These are phyloP conservation scores for Philaethria dido DNA, from an alignment of 2,888 invertebrate species.

Conservation along the genomic window DNA sequence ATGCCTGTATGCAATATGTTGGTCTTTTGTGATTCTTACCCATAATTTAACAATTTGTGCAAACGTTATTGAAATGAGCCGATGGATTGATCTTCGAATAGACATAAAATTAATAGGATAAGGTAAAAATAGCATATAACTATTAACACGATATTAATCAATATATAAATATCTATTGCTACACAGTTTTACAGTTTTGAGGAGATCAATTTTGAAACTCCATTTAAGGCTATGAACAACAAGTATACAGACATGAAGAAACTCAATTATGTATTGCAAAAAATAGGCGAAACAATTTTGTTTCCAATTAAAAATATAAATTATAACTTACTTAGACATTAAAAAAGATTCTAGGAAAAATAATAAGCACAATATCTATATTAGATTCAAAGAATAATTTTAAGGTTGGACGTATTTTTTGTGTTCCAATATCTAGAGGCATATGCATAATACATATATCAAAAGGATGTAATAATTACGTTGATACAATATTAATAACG, in stretches of 20 bases:
- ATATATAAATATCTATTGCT: too few relatives aligned
- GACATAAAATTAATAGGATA: not conserved
- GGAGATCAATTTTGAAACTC: too few relatives aligned
- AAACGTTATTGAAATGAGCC: not conserved
- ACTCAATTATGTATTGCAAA: too few relatives aligned
- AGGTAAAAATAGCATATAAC: too few relatives aligned
- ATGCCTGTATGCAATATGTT: not conserved
- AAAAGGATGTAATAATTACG: constrained; percentile 51
- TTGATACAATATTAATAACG: constrained; percentile 76
- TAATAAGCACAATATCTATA: not conserved
- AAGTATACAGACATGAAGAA: too few relatives aligned
- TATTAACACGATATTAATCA: too few relatives aligned
- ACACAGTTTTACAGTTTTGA: too few relatives aligned
- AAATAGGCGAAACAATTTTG: too few relatives aligned
- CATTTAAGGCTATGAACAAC: too few relatives aligned
- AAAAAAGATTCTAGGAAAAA: not conserved
- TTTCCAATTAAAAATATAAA: too few relatives aligned
- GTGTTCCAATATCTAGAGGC: not conserved
- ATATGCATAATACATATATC: constrained; percentile 39
- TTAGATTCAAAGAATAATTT: not conserved
- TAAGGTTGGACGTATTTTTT: not conserved
- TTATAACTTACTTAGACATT: too few relatives aligned
- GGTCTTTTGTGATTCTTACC: constrained; percentile 2
- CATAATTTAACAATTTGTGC: constrained; percentile 8
- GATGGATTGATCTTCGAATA: not conserved